Evolutionary conservation across 1,140 invertebrate species (phyloP), one percentile per base, ranked within the genome.

Genomic region (Aphelenchoides besseyi): DNA sequence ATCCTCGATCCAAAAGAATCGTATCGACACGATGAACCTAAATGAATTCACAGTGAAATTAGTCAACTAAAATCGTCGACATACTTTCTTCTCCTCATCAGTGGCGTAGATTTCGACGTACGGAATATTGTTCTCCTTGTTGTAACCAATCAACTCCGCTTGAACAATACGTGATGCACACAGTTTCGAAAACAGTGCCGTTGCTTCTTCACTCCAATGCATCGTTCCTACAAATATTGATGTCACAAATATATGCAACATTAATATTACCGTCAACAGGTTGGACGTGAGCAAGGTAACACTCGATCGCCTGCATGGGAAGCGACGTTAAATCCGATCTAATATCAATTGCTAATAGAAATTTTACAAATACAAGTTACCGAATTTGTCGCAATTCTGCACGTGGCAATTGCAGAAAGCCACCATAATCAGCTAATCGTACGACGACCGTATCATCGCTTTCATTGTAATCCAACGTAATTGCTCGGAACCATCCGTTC

Each of bases 231-330:
- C 89, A 59, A 89, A 48, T 23, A 48, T n/a, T n/a, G n/a, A 48
- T 23, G 41, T 12, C 41, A 48, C 12, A 16, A 12, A 48, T 12
- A 16, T 48, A 48, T 48, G 41, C 41, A 48, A 12, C n/a, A 48
- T 16, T 23, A 54, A 28, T 82, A 87, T 87, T 86, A 90, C 91
- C 90, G 86, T 90, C 89, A 57, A 89, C 87, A 54, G 94, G 92
- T 85, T 89, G 89, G 69, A 98, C 88, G 86, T 94, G 91, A 8
- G 92, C 92, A 80, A 98, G 87, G 83, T 90, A 90, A 82, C 94
- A 93, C 88, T 97, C 95, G 37, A 92, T 91, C 54, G 94, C 92
- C 89, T 97, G 95, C 88, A 97, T 97, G 23, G 95, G 95, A 79
- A 97, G 86, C 30, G 89, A 88, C 87, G 95, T 90, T 84, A 94